phyloP scores from a whole-genome alignment of 2,797 vertebrate genomes.

The Acridotheres tristis region DNA sequence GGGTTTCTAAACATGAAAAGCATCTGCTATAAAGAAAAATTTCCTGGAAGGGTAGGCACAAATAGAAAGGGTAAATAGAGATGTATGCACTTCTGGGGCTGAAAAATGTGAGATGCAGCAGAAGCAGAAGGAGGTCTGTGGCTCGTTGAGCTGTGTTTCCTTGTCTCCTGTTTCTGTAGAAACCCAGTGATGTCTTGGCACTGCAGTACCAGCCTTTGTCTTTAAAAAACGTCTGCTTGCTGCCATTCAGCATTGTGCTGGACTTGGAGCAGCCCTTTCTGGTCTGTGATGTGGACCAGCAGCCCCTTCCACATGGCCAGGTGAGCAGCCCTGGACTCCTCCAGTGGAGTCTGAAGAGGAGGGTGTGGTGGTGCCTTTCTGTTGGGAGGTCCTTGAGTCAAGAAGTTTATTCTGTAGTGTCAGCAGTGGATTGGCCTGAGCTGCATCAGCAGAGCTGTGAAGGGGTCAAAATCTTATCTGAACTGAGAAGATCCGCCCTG shows the following conservation, averaged over 20 bases:
- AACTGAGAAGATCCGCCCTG: background rate
- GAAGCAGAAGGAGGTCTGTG: background rate
- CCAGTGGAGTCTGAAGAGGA: background rate
- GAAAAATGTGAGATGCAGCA: background rate
- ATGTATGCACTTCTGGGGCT: background rate
- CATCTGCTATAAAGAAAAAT: background rate
- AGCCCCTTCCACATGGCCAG: background rate
- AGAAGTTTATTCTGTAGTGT: background rate
- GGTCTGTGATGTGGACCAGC: constrained; percentile 65
- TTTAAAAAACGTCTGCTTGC: constrained; percentile 82
- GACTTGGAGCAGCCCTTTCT: constrained; percentile 78
- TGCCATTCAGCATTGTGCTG: constrained; percentile 79
- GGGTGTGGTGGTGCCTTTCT: background rate
- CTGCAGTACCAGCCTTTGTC: constrained; percentile 78
- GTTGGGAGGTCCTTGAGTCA: background rate
- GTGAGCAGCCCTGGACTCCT: no score
- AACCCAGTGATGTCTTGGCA: constrained; percentile 65
- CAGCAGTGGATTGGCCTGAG: background rate
- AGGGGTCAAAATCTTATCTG: background rate
- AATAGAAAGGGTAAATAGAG: background rate
- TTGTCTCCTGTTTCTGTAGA: constrained; percentile 65
- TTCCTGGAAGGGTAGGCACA: background rate
- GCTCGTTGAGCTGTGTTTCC: background rate
- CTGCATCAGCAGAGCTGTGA: background rate
- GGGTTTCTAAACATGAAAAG: background rate